Evolutionary conservation across 2,888 invertebrate species (phyloP).

Genomic region (Drosophila gaucha): DNA sequence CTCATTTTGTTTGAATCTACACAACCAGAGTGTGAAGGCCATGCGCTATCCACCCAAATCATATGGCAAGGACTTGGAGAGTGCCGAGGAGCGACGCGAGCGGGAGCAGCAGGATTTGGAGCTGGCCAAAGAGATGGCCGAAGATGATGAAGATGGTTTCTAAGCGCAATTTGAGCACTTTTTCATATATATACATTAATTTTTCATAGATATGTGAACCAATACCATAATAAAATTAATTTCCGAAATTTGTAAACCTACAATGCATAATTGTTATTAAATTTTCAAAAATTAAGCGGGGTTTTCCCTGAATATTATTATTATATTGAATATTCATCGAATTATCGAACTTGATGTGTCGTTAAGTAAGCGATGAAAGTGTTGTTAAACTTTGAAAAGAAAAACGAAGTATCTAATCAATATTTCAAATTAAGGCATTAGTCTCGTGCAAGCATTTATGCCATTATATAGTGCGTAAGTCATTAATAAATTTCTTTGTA

Average conservation of each 20-base stretch:
- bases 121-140: constrained; percentile 99
- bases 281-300: background rate
- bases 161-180: constrained; percentile 58
- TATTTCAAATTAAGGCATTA: background rate
- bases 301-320: background rate
- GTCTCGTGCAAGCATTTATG: background rate
- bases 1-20: constrained; percentile 98
- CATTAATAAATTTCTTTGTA: too few relatives aligned
- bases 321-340: background rate
- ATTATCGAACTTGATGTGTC: background rate
- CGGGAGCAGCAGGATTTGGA: constrained; percentile 99
- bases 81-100: constrained; percentile 97
- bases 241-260: constrained; percentile 21
- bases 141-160: constrained; percentile 98
- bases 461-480: too few relatives aligned
- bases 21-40: constrained; percentile 99
- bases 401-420: background rate
- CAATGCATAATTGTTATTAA: background rate
- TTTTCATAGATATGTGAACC: constrained; percentile 44
- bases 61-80: constrained; percentile 98
- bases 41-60: constrained; percentile 99
- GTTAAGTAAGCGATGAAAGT: constrained; percentile 4
- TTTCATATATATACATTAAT: constrained; percentile 31
- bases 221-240: constrained; percentile 47
- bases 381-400: background rate